Conservation (phyloP, 2,888 invertebrate genomes). For the Lasioglossum oenotherae region DNA sequence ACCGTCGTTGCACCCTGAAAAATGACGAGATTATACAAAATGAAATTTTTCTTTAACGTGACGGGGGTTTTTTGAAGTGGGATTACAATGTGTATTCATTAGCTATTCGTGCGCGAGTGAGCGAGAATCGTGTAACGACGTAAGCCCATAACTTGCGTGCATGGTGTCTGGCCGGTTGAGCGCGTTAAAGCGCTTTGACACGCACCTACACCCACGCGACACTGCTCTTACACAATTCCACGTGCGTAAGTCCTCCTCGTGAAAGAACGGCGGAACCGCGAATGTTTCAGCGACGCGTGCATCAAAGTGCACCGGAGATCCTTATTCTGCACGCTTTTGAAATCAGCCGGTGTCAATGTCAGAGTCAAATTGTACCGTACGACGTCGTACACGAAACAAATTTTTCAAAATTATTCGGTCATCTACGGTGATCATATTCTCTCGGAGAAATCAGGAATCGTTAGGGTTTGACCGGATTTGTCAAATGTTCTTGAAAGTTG, state of each 20-base stretch:
- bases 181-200: conserved; percentile 16
- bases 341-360: conserved; percentile 12
- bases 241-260: conserved; percentile 33
- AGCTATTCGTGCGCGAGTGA: background rate
- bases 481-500: too few species aligned
- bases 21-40: background rate
- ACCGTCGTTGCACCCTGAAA: background rate
- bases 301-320: background rate
- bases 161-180: conserved; percentile 10
- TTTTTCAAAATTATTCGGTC: background rate
- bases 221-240: conserved; percentile 59
- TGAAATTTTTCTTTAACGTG: background rate
- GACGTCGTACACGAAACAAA: background rate
- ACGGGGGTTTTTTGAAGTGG: background rate
- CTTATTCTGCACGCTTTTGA: conserved; percentile 7
- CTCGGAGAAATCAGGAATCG: too few species aligned
- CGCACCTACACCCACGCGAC: conserved; percentile 38
- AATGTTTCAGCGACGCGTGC: background rate
- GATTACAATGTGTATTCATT: background rate
- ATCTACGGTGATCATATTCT: too few species aligned
- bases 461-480: too few species aligned
- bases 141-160: conserved; percentile 11
- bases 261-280: conserved; percentile 30
- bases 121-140: background rate
- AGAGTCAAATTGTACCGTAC: background rate